Conservation (phyloP, 1,140 invertebrate species). For the Zaprionus nigranus region DNA sequence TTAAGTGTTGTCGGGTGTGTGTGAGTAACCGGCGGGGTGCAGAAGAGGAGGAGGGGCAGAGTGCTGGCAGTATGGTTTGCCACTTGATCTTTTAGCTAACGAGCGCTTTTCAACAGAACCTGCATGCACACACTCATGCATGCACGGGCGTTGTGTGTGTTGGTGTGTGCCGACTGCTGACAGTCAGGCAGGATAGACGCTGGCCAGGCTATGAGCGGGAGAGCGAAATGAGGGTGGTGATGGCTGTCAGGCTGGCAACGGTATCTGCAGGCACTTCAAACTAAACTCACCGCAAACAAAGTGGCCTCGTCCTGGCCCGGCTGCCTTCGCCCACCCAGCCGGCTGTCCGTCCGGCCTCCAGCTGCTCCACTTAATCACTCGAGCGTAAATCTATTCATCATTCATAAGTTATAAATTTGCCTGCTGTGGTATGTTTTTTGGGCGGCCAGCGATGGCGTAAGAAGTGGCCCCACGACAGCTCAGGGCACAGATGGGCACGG, state of each 20-base stretch:
- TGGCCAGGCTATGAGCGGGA: background rate
- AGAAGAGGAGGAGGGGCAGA: too few relatives aligned
- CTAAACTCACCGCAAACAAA: constrained; percentile 83
- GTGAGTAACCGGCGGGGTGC: constrained; percentile 16
- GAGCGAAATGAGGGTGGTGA: background rate
- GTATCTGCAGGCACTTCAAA: constrained; percentile 80
- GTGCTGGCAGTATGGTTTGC: constrained; percentile 44
- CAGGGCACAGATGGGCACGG: background rate
- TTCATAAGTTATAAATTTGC: constrained; percentile 83
- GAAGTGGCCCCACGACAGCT: constrained; percentile 36
- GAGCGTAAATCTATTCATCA: constrained; percentile 83
- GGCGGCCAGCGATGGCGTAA: constrained; percentile 43
- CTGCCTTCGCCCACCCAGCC: constrained; percentile 4
- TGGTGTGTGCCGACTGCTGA: constrained; percentile 45
- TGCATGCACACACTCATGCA: constrained; percentile 9
- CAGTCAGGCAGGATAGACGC: constrained; percentile 31
- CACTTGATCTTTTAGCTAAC: constrained; percentile 82
- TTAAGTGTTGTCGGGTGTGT: constrained; percentile 70
- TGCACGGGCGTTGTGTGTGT: background rate
- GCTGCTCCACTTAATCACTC: constrained; percentile 81
- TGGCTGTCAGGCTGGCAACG: constrained; percentile 60
- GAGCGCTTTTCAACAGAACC: constrained; percentile 75
- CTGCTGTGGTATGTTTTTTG: constrained; percentile 70
- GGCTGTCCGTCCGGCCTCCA: background rate
- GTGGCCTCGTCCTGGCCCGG: constrained; percentile 68